Base-by-base conservation (phyloP, 2,797 vertebrate species). In the Strix occidentalis region DNA sequence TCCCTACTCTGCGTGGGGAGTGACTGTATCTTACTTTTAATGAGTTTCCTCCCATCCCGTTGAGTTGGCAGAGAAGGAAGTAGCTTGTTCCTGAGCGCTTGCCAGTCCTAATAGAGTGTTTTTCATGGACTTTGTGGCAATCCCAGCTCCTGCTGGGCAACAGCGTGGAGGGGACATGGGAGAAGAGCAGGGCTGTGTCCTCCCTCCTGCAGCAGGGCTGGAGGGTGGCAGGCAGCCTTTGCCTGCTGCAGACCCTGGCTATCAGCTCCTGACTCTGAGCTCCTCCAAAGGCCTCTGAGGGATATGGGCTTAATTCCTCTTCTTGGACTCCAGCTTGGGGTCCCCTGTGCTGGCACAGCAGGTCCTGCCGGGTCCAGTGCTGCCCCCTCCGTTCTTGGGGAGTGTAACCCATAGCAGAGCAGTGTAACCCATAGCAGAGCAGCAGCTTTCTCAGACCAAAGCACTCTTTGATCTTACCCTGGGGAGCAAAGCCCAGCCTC, bases 181-280 rank as follows among this genome's bases (percentile, higher is more conserved):
- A 39, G 54, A 37, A 31, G 51, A 72, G 56, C 29, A 16, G 46
- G 33, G 61, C 54, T 63, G 33, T 20, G 35, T 13, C 51, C 45
- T 83, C 17, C 64, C 43, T 5, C 3, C 45, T 0, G 0, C 6
- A n/a, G 46, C 54, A 43, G 71, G 51, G 60, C 46, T 69, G 72
- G 31, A n/a, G 48, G 69, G 39, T 15, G 31, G 18, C 66, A 37
- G 68, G 69, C 54, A 60, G 48, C 26, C 37, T 61, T 43, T 48
- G 48, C 18, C 8, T 24, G 29, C 35, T 45, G 53, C 21, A 25
- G n/a, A 17, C 11, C 20, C 19, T 48, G 45, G 13, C 68, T 51
- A 0, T 35, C 0, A 0, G 60, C 41, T 71, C 26, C 35, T 29
- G 17, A 11, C 11, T 51, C 54, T 68, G 53, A 51, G 50, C 33